Evolutionary conservation across 2,888 invertebrate genomes (phyloP).

Genomic region (Pinctada fucata): DNA sequence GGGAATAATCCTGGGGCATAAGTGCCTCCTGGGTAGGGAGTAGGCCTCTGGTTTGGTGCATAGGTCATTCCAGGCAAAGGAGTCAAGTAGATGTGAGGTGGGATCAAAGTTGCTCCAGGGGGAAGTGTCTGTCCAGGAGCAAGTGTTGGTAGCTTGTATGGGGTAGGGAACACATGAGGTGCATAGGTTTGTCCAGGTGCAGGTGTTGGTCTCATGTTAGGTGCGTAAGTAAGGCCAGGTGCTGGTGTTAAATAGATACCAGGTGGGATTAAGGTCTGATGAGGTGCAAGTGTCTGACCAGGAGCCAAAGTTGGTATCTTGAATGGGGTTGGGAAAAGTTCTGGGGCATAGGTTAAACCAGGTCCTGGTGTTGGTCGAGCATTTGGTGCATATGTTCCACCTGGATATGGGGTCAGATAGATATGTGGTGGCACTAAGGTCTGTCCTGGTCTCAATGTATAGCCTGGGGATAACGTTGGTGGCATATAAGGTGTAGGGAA

Average conservation of each 20-base stretch:
- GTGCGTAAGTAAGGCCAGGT: constrained; percentile 34
- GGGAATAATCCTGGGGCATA: constrained; percentile 49
- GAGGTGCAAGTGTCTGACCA: constrained; percentile 44
- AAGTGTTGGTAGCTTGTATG: constrained; percentile 19
- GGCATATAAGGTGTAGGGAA: constrained; percentile 50
- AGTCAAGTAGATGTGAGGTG: constrained; percentile 34
- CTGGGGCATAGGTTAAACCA: constrained; percentile 48
- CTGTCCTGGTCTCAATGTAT: constrained; percentile 47
- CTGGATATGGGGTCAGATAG: constrained; percentile 42
- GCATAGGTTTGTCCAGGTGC: constrained; percentile 50
- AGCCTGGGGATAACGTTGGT: constrained; percentile 53
- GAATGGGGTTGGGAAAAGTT: constrained; percentile 48
- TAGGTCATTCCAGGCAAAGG: constrained; percentile 38
- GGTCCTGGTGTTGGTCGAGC: constrained; percentile 52
- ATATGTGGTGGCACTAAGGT: constrained; percentile 41
- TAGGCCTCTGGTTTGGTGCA: constrained; percentile 44
- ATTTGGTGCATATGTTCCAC: constrained; percentile 45
- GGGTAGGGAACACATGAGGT: constrained; percentile 51
- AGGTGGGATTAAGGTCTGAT: constrained; percentile 45
- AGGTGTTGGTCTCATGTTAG: constrained; percentile 46
- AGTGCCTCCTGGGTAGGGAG: constrained; percentile 41
- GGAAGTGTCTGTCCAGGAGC: constrained; percentile 27
- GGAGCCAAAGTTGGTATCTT: constrained; percentile 53
- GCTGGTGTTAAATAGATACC: constrained; percentile 39
- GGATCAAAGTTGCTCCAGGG: constrained; percentile 29